Evolutionary conservation across 2,888 invertebrate genomes (phyloP).

Genomic region (Drosophila demipolita): DNA sequence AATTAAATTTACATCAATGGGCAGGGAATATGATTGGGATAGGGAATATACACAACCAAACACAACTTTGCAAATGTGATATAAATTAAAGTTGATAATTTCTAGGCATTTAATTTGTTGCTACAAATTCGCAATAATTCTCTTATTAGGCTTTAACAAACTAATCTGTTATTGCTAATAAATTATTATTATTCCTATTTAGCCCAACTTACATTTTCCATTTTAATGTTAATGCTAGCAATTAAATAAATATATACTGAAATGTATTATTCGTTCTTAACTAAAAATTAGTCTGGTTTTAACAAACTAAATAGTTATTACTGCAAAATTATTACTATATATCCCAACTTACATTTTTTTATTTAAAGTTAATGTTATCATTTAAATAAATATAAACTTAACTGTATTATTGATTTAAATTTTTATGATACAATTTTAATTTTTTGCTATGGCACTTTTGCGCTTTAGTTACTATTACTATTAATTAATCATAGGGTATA

Average conservation of each 20-base stretch:
- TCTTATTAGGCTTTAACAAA: neutral
- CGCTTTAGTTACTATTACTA: neutral
- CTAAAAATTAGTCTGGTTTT: too few species aligned
- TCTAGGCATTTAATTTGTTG: neutral
- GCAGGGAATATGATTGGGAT: neutral
- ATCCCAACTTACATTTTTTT: too few species aligned
- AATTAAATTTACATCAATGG: constrained; percentile 34
- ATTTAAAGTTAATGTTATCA: too few species aligned
- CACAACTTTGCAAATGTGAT: neutral
- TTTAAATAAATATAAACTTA: neutral
- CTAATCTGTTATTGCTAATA: too few species aligned
- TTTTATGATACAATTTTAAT: neutral
- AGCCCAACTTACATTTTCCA: too few species aligned
- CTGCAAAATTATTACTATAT: too few species aligned
- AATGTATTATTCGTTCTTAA: neutral
- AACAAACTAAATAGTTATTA: too few species aligned
- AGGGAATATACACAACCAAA: neutral
- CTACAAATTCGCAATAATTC: neutral
- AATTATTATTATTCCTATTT: too few species aligned
- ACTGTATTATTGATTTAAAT: neutral
- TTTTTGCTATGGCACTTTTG: neutral
- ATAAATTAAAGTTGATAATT: neutral
- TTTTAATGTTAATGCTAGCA: too few species aligned
- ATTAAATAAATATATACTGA: neutral
- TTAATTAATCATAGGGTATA: constrained; percentile 24